Base-by-base conservation (phyloP, 1,140 invertebrate genomes). In the Conus ventricosus region DNA sequence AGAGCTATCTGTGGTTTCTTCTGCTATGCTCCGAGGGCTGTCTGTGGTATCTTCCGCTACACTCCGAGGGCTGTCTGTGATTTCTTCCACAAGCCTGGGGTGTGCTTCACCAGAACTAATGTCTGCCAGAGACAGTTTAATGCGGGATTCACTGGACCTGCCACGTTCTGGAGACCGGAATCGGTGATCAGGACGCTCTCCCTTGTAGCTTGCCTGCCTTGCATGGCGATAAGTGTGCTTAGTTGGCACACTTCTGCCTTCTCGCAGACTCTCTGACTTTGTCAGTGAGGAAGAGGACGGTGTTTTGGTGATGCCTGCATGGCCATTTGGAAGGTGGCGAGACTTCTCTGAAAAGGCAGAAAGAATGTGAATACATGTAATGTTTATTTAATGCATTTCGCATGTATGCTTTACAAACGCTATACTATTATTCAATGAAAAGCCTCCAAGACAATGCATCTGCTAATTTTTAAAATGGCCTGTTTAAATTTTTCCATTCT, bases 251-350 rank as follows among this genome's bases (percentile, higher is more conserved):
- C 67, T 76, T 71, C 51, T 76, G 54, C 4, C 39, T 57, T 87
- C 85, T n/a, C 85, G 85, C 10, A 87, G 71, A 57, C 85, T 87
- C 17, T 87, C 85, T 5, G 85, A 75, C n/a, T 87, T 87, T n/a
- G n/a, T 57, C 8, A 87, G 85, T n/a, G 75, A 67, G 20, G 75
- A 39, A 78, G 85, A 87, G 54, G 85, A 87, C 25, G 67, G 51
- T 23, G 71, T 23, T 78, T 57, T 87, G 85, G 17, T 20, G 27
- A 15, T 80, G 20, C 6, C 53, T 13, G 53, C 15, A 27, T 78
- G 85, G 39, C 71, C 53, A 27, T 76, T 87, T 20, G 75, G 25
- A 78, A 80, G 51, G 53, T 78, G 85, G 10, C 25, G 39, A 11
- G 75, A n/a, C 84, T 75, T 85, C 54, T 85, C 84, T 85, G 63